Percentiles rank a stretch among this genome's conserved stretches.
These are phyloP conservation scores for Octomys mimax DNA, from an alignment of 2,797 vertebrate genomes.

Conservation along the genomic window DNA sequence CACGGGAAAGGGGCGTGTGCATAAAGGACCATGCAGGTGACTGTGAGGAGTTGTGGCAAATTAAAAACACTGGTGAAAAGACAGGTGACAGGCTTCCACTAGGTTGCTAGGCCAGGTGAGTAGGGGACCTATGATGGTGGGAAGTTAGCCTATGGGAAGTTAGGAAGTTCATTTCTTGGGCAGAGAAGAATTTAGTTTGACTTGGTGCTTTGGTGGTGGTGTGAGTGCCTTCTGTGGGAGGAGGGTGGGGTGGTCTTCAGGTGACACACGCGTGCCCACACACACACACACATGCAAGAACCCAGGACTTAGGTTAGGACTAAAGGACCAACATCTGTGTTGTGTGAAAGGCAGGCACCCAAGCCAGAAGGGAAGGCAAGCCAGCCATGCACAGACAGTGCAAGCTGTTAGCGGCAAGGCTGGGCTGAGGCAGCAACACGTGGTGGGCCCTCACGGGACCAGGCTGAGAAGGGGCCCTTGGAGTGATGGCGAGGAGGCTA, in stretches of 20 bases:
- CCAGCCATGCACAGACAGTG: background rate
- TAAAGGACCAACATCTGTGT: background rate
- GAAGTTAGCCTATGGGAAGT: no score
- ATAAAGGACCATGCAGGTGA: background rate
- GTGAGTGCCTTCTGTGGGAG: background rate
- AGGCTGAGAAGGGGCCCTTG: background rate
- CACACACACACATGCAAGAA: background rate
- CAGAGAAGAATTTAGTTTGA: background rate
- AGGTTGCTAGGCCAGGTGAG: background rate
- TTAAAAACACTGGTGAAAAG: background rate
- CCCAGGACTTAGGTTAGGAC: background rate
- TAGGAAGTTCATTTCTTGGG: background rate
- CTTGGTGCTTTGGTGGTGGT: background rate
- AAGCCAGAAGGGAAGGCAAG: background rate
- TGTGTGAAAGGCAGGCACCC: background rate
- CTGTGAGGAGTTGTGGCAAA: background rate
- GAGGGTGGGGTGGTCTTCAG: background rate
- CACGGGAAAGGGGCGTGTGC: background rate
- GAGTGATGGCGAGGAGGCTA: background rate
- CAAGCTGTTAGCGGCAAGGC: background rate
- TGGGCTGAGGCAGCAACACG: background rate
- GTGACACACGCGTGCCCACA: background rate
- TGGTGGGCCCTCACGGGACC: background rate
- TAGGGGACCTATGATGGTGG: no score
- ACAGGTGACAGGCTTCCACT: background rate